Conservation (phyloP, 2,888 invertebrate genomes). For the Lasioglossum marginatum region DNA sequence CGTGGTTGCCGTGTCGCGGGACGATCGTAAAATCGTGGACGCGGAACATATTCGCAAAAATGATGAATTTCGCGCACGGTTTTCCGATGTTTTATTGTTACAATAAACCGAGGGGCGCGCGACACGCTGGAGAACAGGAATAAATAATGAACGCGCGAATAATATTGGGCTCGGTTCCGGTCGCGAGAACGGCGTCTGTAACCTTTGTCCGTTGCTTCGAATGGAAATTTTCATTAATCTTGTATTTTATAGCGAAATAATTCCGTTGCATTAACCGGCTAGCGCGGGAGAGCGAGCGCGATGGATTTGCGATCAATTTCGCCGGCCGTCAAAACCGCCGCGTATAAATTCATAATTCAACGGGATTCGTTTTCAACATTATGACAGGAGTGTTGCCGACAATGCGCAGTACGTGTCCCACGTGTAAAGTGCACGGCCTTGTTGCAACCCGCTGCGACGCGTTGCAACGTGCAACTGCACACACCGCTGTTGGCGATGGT, state of each 20-base stretch:
- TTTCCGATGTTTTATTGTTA: conserved; percentile 19
- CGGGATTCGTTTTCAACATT: background rate
- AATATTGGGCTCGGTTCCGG: background rate
- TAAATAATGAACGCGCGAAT: conserved; percentile 8
- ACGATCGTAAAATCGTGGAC: conserved; percentile 5
- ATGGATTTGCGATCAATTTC: background rate
- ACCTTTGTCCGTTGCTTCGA: background rate
- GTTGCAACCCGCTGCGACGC: background rate
- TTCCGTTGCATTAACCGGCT: background rate
- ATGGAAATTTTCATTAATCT: background rate
- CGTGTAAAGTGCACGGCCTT: conserved; percentile 1
- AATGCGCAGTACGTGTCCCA: background rate
- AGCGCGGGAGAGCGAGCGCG: background rate
- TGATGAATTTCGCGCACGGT: conserved; percentile 23
- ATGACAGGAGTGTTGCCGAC: background rate
- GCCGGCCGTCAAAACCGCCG: no score
- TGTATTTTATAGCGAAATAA: background rate
- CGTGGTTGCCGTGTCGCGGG: background rate
- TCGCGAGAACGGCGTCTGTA: background rate
- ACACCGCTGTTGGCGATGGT: background rate
- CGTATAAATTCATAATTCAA: background rate
- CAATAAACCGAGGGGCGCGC: background rate
- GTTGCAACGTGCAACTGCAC: background rate
- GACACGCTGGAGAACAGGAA: background rate
- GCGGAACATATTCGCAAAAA: conserved; percentile 7